phyloP scores from a whole-genome alignment of 2,113 vertebrate species.

The Ceuthmochares aereus region DNA sequence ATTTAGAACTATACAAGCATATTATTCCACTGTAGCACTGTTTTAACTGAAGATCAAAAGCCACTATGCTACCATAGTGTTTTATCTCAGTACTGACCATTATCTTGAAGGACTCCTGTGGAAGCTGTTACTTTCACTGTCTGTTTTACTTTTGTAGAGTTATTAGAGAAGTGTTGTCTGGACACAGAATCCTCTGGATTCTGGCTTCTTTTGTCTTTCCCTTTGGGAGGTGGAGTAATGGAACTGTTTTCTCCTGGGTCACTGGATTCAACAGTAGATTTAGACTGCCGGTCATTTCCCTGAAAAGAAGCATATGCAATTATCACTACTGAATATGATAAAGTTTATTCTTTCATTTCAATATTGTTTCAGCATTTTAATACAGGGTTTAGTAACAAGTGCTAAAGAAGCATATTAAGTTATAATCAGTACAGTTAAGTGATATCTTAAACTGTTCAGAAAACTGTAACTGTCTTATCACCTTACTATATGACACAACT shows the following conservation, averaged over 20 bases:
- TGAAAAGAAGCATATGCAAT: not conserved
- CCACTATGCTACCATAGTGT: not conserved
- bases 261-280: constrained; percentile 76
- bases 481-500: not conserved
- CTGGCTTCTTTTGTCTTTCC: constrained; percentile 74
- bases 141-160: constrained; percentile 74
- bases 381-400: not conserved
- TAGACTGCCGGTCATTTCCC: constrained; percentile 78
- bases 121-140: constrained; percentile 71
- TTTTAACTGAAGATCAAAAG: not conserved
- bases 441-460: not conserved
- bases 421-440: not conserved
- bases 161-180: constrained; percentile 77
- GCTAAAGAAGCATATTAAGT: not conserved
- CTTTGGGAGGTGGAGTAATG: constrained; percentile 76
- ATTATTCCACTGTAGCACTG: not conserved
- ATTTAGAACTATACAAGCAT: not conserved
- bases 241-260: constrained; percentile 73
- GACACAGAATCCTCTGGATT: constrained; percentile 69
- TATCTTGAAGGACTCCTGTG: constrained; percentile 45
- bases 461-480: not conserved
- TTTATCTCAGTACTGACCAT: constrained; percentile 74
- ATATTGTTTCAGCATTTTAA: not conserved
- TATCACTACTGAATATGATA: not conserved
- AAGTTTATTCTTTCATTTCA: not conserved